A percentile compares a stretch with the other conserved stretches of the same genome.
Conservation (phyloP, 2,888 invertebrate genomes). For the Torymus tubicola region DNA sequence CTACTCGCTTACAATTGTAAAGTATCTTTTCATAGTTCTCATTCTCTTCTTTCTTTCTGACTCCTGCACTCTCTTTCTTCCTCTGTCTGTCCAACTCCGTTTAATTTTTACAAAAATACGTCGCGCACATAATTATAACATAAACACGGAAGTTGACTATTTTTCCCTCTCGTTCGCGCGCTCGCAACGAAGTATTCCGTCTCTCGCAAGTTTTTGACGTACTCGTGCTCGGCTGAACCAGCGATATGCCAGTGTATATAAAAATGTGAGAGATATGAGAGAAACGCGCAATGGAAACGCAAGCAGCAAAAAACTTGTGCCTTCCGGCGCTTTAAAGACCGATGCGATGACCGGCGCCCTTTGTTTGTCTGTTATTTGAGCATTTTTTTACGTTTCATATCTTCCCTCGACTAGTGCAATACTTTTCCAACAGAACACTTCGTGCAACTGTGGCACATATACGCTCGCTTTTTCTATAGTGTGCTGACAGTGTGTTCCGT, state of each 20-base stretch:
- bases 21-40: too few relatives aligned
- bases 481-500: too few relatives aligned
- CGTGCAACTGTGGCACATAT: neutral
- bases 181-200: neutral
- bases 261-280: constrained; percentile 30
- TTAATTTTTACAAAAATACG: too few relatives aligned
- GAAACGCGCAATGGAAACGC: constrained; percentile 1
- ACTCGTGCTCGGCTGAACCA: neutral
- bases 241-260: neutral
- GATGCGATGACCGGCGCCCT: constrained; percentile 5
- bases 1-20: too few relatives aligned
- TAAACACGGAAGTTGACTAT: too few relatives aligned
- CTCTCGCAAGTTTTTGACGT: neutral
- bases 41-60: too few relatives aligned
- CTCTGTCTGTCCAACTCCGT: too few relatives aligned
- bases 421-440: constrained; percentile 25
- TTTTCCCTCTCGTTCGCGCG: neutral
- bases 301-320: constrained; percentile 31
- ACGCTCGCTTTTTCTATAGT: too few relatives aligned
- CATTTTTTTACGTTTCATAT: constrained; percentile 27
- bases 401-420: constrained; percentile 5
- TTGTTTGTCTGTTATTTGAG: constrained; percentile 43
- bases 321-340: constrained; percentile 27
- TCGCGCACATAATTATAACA: too few relatives aligned
- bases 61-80: too few relatives aligned